Percentiles rank a stretch among this genome's conserved stretches.
Evolutionary conservation across 2,888 invertebrate species (phyloP).

Genomic region (Drosophila phalerata): DNA sequence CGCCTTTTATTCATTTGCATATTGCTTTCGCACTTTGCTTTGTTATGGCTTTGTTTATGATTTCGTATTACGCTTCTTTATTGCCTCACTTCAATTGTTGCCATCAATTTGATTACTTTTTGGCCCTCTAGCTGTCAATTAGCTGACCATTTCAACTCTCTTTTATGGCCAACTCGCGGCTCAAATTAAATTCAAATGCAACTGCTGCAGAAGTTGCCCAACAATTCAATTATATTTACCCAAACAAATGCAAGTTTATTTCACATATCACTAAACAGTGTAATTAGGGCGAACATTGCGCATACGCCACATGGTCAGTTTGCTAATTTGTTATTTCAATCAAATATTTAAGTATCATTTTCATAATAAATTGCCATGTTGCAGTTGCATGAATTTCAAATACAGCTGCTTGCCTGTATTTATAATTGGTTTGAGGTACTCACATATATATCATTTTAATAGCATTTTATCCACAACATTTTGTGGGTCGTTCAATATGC

Average conservation of each 20-base stretch:
- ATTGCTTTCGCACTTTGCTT: constrained; percentile 69
- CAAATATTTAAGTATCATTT: constrained; percentile 54
- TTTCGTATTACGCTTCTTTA: constrained; percentile 68
- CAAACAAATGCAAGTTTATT: constrained; percentile 1
- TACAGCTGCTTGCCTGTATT: constrained; percentile 35
- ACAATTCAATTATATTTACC: constrained; percentile 35
- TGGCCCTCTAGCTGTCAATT: constrained; percentile 60
- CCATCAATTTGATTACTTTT: constrained; percentile 76
- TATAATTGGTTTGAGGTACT: constrained; percentile 11
- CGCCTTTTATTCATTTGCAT: constrained; percentile 77
- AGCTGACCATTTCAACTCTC: constrained; percentile 41
- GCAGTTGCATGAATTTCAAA: constrained; percentile 48
- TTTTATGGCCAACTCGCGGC: constrained; percentile 28
- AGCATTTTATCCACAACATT: constrained; percentile 38
- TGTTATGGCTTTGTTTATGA: constrained; percentile 76
- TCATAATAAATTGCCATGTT: constrained; percentile 40
- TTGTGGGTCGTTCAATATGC: constrained; percentile 42
- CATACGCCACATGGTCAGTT: constrained; percentile 43
- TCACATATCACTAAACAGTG: not conserved
- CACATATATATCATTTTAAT: constrained; percentile 35
- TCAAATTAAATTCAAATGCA: constrained; percentile 52
- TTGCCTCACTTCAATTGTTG: constrained; percentile 64
- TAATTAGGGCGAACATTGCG: constrained; percentile 39
- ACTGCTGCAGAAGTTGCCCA: constrained; percentile 10
- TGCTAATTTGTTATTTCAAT: constrained; percentile 34